phyloP scores from a whole-genome alignment of 2,797 vertebrate species.

The Leptatherina wallacei region DNA sequence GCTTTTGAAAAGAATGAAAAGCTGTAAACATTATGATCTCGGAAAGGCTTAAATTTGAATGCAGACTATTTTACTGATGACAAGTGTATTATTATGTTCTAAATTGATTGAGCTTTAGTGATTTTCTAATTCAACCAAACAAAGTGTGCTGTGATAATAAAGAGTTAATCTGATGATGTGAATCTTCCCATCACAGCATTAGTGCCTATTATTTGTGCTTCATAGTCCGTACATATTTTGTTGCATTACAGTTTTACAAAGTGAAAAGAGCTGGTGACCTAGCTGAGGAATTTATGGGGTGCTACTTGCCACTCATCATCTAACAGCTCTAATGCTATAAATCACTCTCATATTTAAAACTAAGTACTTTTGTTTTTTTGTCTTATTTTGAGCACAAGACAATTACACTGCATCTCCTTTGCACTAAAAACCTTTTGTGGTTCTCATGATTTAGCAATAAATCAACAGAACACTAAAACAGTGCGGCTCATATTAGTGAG shows the following conservation, averaged over 20 bases:
- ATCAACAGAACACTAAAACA: not conserved
- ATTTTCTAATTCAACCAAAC: not conserved
- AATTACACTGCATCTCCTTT: not conserved
- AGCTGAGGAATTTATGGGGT: slow-evolving; percentile 8
- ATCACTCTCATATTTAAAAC: slow-evolving; percentile 8
- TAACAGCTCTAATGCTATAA: not conserved
- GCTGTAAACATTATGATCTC: not conserved
- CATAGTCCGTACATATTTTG: not conserved
- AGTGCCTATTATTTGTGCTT: not conserved
- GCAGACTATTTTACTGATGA: not conserved
- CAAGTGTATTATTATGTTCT: not conserved
- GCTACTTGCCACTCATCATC: slow-evolving; percentile 1
- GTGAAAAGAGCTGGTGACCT: not conserved
- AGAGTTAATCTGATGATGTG: not conserved
- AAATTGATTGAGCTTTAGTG: not conserved
- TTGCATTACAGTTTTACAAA: not conserved
- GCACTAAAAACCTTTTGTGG: not conserved
- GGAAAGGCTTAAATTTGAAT: not conserved
- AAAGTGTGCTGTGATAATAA: not conserved
- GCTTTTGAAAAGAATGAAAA: not conserved
- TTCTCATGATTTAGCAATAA: not conserved
- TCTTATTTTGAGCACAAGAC: not conserved
- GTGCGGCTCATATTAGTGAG: not conserved
- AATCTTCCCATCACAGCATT: not conserved
- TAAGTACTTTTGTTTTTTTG: not conserved